Conservation (phyloP, 2,888 invertebrate genomes). For the Drosophila nr. perissopoda region DNA sequence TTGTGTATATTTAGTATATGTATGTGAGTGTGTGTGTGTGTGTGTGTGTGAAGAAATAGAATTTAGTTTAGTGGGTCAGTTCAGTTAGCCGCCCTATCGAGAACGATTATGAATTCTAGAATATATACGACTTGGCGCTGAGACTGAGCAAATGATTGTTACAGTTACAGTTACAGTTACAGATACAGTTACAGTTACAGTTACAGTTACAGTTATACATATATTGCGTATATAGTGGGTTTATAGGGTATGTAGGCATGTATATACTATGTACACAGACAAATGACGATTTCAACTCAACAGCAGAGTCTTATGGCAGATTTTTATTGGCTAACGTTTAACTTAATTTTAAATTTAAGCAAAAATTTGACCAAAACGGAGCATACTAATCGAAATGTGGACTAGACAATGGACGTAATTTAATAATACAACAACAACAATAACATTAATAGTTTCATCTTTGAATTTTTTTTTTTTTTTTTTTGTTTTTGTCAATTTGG, state of each 20-base stretch:
- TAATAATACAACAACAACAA: slow-evolving; percentile 58
- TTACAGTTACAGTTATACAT: slow-evolving; percentile 28
- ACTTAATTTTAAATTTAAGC: slow-evolving; percentile 35
- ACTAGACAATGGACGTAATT: slow-evolving; percentile 40
- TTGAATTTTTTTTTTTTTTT: neutral
- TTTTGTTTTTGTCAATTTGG: slow-evolving; percentile 16
- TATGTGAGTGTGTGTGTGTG: neutral
- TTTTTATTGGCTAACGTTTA: slow-evolving; percentile 28
- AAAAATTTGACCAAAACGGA: slow-evolving; percentile 20
- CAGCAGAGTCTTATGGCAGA: slow-evolving; percentile 31
- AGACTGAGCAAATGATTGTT: slow-evolving; percentile 58
- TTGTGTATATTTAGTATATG: neutral
- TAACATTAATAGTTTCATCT: slow-evolving; percentile 58
- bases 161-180: slow-evolving; percentile 13
- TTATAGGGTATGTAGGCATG: slow-evolving; percentile 5
- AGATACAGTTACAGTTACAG: neutral
- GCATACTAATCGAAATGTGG: slow-evolving; percentile 21
- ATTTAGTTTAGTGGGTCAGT: slow-evolving; percentile 1
- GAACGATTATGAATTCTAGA: neutral
- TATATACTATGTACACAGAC: slow-evolving; percentile 35
- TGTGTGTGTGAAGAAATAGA: slow-evolving; percentile 2
- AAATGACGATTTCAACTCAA: slow-evolving; percentile 8
- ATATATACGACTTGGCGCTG: slow-evolving; percentile 30
- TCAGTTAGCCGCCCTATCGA: slow-evolving; percentile 7
- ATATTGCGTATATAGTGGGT: slow-evolving; percentile 10